Percentiles rank a stretch among this genome's conserved stretches.
phyloP scores from a whole-genome alignment of 1,140 invertebrate species.

The Battus philenor region DNA sequence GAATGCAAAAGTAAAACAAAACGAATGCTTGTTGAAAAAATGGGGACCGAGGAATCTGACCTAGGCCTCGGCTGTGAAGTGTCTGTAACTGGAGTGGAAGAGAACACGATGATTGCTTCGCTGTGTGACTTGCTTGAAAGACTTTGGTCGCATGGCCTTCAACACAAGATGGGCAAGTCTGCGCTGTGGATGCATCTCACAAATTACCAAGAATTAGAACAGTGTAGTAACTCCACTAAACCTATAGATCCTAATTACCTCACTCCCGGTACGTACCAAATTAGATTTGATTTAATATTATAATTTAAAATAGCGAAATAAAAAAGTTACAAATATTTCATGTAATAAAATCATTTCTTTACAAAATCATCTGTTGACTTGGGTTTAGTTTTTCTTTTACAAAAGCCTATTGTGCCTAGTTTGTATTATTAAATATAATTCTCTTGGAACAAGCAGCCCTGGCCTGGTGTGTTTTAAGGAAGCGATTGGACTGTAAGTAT shows the following conservation, averaged over 20 bases:
- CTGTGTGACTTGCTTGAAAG: conserved; percentile 98
- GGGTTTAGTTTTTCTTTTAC: too few relatives aligned
- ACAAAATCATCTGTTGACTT: too few relatives aligned
- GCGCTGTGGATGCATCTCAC: conserved; percentile 95
- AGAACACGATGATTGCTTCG: conserved; percentile 97
- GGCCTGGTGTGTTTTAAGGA: conserved; percentile 92
- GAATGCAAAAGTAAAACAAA: conserved; percentile 96
- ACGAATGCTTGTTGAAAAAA: conserved; percentile 97
- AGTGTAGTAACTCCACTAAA: conserved; percentile 83
- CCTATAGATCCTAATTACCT: conserved; percentile 88
- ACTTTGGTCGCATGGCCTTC: conserved; percentile 98
- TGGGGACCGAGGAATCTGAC: conserved; percentile 90
- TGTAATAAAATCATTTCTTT: too few relatives aligned
- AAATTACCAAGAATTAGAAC: conserved; percentile 92
- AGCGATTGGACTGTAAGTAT: conserved; percentile 91
- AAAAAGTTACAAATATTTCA: too few relatives aligned
- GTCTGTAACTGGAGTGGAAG: conserved; percentile 86
- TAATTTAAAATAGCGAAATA: too few relatives aligned
- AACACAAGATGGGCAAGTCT: conserved; percentile 96
- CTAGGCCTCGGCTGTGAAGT: conserved; percentile 82
- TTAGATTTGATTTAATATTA: too few relatives aligned
- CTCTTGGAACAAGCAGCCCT: conserved; percentile 83
- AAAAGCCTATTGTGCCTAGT: too few relatives aligned
- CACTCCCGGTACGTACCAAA: conserved; percentile 83
- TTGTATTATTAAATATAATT: too few relatives aligned